Evolutionary conservation across 2,113 vertebrate species (phyloP), one percentile per base, ranked within the genome.

Genomic region (Spilogale gracilis): DNA sequence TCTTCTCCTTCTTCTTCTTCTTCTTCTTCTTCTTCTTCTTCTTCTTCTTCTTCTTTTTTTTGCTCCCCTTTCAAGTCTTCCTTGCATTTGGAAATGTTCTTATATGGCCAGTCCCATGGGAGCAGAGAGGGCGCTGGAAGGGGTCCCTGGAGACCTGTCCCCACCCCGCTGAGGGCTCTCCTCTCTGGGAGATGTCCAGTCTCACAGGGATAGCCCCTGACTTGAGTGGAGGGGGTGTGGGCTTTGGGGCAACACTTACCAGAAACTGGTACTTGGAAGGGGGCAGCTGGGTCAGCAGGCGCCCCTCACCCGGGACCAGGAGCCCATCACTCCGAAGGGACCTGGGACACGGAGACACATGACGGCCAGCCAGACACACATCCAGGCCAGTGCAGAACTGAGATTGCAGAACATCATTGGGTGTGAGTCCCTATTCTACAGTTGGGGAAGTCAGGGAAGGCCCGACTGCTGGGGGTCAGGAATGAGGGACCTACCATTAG

Each of bases 61-160:
- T 38, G 38, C 38, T 38, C 38, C 38, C 38, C 63, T 67, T 67
- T 32, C 63, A 32, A 67, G 63, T 7, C 12, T 67, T 32, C 30
- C 32, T 67, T 67, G 63, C 63, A 67, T 67, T 67, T 67, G 30
- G 63, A 25, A 6, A 32, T 14, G 2, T 67, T 30, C 63, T 14
- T 32, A 16, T 32, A 32, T 14, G 3, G 10, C 30, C 21, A 48
- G 71, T 25, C n/a, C 27, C 0, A 0, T 8, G 32, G 10, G 9
- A 79, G 48, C 17, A 16, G 9, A 1, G 79, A 21, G 18, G 79
- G 25, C 50, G 6, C 78, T 56, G 17, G 3, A 0, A 3, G 58
- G 9, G 3, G 13, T 14, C 5, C 21, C 45, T 52, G 14, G 43
- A 45, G 60, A 25, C 14, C 45, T 48, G 58, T 50, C 43, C 38